Evolutionary conservation across 2,888 invertebrate species (phyloP).

Genomic region (Thyatira batis): DNA sequence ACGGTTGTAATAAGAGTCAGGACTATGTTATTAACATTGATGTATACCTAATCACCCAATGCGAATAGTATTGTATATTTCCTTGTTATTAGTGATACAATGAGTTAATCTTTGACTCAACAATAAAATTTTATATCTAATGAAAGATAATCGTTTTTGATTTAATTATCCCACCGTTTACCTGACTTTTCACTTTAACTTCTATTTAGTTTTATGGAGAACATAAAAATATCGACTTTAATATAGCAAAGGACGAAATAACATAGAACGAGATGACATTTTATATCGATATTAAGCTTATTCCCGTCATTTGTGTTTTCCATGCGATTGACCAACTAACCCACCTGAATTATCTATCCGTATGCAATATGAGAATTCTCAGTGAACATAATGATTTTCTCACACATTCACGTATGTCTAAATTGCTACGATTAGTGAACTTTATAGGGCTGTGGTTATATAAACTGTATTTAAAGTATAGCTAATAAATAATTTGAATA

Average conservation of each 20-base stretch:
- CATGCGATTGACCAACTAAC: slow-evolving; percentile 28
- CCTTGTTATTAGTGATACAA: slow-evolving; percentile 70
- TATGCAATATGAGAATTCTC: slow-evolving; percentile 32
- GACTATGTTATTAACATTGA: slow-evolving; percentile 37
- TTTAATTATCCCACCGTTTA: not conserved
- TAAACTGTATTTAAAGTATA: not conserved
- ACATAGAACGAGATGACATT: no score
- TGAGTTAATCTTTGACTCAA: slow-evolving; percentile 66
- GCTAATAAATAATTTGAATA: slow-evolving; percentile 12
- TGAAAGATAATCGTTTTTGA: slow-evolving; percentile 33
- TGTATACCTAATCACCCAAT: slow-evolving; percentile 45
- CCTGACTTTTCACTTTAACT: slow-evolving; percentile 12
- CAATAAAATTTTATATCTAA: slow-evolving; percentile 76
- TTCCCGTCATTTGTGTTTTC: not conserved
- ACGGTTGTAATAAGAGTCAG: slow-evolving; percentile 33
- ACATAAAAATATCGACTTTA: no score
- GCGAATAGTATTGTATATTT: slow-evolving; percentile 66
- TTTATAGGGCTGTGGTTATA: not conserved
- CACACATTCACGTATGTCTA: slow-evolving; percentile 31
- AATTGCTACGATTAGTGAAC: slow-evolving; percentile 11
- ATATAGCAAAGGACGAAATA: no score
- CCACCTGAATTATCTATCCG: slow-evolving; percentile 18
- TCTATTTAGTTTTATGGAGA: no score
- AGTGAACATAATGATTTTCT: slow-evolving; percentile 34
- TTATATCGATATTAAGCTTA: no score